Base-by-base conservation (phyloP, 2,888 invertebrate species). In the Andrena marginata region DNA sequence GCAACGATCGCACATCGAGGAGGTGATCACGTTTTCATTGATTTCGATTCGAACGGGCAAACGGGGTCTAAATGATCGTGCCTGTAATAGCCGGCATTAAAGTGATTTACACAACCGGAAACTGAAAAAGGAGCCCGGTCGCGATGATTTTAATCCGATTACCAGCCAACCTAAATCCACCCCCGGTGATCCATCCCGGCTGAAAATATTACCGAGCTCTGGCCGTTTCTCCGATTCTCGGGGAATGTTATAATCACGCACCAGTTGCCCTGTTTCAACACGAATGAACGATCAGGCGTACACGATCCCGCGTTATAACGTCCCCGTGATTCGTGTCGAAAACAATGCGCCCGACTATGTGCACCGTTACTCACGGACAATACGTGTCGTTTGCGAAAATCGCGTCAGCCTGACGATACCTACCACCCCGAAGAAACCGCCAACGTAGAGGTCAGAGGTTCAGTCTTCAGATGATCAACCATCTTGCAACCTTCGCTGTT, bases 121-220 rank as follows among this genome's bases (percentile, higher is more conserved):
- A 54, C 60, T 48, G 62, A 74, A 81, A 77, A 81, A 76, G 67
- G 64, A 74, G 54, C 42, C 69, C 51, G 35, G 77, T 62, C 76
- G 70, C 42, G 64, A 31, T 77, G 69, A 85, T 80, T 84, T 88
- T 85, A 86, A 87, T 89, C 79, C 76, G 82, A 86, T 83, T 85
- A 84, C 82, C 68, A 77, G 80, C 65, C 76, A 82, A 71, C 83
- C 82, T 73, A 75, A 82, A 85, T 86, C 77, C 79, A 26, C 69
- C 29, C n/a, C 13, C 65, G n/a, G 48, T 64, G 82, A 82, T 72
- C 82, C 82, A 77, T 82, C 73, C 59, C 76, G 59, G 69, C 16
- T 20, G 74, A 79, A 86, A 84, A 74, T 86, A 82, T 77, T 68
- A 73, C 68, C 56, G 67, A n/a, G 72, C 51, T 8, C 35, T 16